Conservation (phyloP, 2,113 vertebrate species). For the Callithrix jacchus region DNA sequence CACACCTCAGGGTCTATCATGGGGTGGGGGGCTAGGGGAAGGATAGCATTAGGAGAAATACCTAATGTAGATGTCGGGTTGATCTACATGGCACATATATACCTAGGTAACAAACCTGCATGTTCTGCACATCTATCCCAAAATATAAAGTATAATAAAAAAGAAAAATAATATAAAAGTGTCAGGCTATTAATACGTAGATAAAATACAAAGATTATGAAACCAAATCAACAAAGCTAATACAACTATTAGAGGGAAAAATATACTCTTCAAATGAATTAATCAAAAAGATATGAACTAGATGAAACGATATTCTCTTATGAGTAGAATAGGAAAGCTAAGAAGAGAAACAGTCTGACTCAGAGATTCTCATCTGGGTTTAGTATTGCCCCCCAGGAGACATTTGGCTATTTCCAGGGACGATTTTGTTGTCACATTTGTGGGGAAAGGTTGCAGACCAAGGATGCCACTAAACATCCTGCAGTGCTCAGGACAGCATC, state of each 20-base stretch:
- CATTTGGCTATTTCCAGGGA: background rate
- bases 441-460: background rate
- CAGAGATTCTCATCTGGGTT: background rate
- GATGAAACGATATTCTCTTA: slow-evolving; percentile 15
- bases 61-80: too few relatives aligned
- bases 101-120: too few relatives aligned
- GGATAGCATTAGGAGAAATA: too few relatives aligned
- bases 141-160: too few relatives aligned
- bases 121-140: too few relatives aligned
- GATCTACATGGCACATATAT: too few relatives aligned
- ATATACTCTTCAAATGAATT: background rate
- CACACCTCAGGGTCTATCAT: too few relatives aligned
- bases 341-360: background rate
- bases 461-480: background rate
- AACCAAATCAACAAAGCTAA: background rate
- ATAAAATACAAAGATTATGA: slow-evolving; percentile 32
- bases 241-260: background rate
- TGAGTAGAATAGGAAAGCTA: slow-evolving; percentile 28
- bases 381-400: background rate
- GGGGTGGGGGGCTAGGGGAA: too few relatives aligned
- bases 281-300: slow-evolving; percentile 22
- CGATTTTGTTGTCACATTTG: background rate
- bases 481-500: background rate
- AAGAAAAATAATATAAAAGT: background rate
- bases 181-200: background rate